Evolutionary conservation across 2,888 invertebrate genomes (phyloP), one percentile per base, ranked within the genome.

Genomic region (Mesopsocus fuscifrons): DNA sequence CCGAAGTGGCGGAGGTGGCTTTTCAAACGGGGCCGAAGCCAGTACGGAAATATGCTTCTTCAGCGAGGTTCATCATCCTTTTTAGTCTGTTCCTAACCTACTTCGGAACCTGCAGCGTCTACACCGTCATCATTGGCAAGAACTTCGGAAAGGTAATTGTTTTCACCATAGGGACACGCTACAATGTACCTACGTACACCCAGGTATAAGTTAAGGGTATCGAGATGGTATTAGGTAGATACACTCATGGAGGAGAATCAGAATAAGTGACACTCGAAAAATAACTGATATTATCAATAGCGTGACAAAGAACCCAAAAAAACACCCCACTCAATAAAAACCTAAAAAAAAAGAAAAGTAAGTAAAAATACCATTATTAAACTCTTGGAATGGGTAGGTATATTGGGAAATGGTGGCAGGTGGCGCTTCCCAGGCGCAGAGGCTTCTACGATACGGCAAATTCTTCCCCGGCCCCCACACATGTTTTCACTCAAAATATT

Each of bases 91-190:
- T 92, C 56, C 62, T 83, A 32, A 94, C 95, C 2, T 97, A 97
- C 61, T 85, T 91, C 57, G 92, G 94, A 40, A 95, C 97, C 51
- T 95, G 95, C 69, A 91, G 92, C 52, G 94, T 94, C 20, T 97
- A 97, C 59, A 77, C 91, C 2, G 87, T 95, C 1, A 89, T 97
- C 57, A 78, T 95, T 42, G 85, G 91, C 1, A 73, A 70, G 47
- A 92, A 87, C 58, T 73, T 92, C 49, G 61, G 75, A 54, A 74
- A 81, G 63, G 78, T 74, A 50, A 52, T 48, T 34, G n/a, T n/a
- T n/a, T n/a, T n/a, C n/a, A n/a, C n/a, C n/a, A n/a, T n/a, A n/a
- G n/a, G n/a, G n/a, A n/a, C n/a, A n/a, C n/a, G n/a, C n/a, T n/a
- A n/a, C n/a, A n/a, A n/a, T n/a, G n/a, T n/a, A n/a, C n/a, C n/a